phyloP scores from a whole-genome alignment of 2,113 vertebrate genomes.

The Cynopterus brachyotis region DNA sequence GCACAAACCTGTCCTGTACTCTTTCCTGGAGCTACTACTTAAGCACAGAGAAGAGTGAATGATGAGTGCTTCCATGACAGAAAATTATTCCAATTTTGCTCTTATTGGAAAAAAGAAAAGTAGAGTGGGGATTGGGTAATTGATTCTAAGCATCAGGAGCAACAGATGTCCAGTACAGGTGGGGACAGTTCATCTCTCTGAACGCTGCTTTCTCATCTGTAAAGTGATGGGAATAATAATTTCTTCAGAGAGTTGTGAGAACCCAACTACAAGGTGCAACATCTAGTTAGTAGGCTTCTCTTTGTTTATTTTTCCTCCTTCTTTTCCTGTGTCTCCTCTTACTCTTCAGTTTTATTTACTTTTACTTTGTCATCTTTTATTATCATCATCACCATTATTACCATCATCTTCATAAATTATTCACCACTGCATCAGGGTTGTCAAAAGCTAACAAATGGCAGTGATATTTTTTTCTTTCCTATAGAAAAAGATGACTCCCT shows the following conservation, averaged over 20 bases:
- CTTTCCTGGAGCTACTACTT: background rate
- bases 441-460: background rate
- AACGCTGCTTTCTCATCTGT: background rate
- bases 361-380: background rate
- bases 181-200: background rate
- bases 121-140: background rate
- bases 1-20: accelerated
- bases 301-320: background rate
- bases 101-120: too few species aligned
- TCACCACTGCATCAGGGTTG: background rate
- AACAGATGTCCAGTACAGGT: background rate
- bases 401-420: background rate
- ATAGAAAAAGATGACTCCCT: background rate
- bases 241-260: background rate
- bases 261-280: background rate
- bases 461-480: background rate
- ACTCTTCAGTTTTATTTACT: background rate
- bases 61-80: background rate
- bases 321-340: background rate
- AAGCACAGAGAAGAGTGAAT: background rate
- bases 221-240: background rate
- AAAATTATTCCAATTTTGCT: background rate
- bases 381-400: background rate
- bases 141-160: background rate
- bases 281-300: background rate